A percentile compares a stretch with the other conserved stretches of the same genome.
Conservation (phyloP, 2,888 invertebrate genomes). For the Orthosia gracilis region DNA sequence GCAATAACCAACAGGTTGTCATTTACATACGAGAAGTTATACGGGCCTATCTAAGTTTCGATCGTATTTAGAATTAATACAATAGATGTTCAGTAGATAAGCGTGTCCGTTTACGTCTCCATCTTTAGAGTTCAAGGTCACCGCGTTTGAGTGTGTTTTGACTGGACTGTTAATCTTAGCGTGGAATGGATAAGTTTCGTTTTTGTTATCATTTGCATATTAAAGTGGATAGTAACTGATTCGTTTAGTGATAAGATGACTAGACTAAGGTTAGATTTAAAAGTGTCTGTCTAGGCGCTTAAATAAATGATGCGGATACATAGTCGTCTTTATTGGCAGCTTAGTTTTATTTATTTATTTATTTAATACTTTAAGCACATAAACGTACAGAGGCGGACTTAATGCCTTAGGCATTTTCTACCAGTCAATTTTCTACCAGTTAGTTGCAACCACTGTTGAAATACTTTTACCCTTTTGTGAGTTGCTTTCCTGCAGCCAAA, state of each 20-base stretch:
- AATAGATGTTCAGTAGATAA: slow-evolving; percentile 36
- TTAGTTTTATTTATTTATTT: too few species aligned
- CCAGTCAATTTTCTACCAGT: too few species aligned
- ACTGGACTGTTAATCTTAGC: slow-evolving; percentile 3
- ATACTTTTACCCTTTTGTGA: too few species aligned
- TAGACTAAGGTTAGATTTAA: background rate
- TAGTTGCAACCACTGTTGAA: too few species aligned
- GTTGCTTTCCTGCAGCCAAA: too few species aligned
- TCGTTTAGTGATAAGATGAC: slow-evolving; percentile 8
- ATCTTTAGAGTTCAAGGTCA: slow-evolving; percentile 12
- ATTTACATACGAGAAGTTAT: slow-evolving; percentile 33
- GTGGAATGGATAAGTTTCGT: background rate
- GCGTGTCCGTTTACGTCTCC: slow-evolving; percentile 10
- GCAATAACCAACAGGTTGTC: slow-evolving; percentile 24
- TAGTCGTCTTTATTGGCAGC: too few species aligned
- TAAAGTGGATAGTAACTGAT: slow-evolving; percentile 7
- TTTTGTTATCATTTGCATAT: slow-evolving; percentile 30
- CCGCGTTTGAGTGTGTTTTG: slow-evolving; percentile 21
- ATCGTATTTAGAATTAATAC: slow-evolving; percentile 38
- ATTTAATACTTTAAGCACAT: too few species aligned
- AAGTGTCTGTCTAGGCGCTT: background rate
- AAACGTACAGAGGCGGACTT: too few species aligned
- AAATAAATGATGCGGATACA: too few species aligned
- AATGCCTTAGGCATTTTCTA: too few species aligned
- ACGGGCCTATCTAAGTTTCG: slow-evolving; percentile 16